Base-by-base conservation (phyloP, 2,113 vertebrate genomes). In the Pungitius pungitius region DNA sequence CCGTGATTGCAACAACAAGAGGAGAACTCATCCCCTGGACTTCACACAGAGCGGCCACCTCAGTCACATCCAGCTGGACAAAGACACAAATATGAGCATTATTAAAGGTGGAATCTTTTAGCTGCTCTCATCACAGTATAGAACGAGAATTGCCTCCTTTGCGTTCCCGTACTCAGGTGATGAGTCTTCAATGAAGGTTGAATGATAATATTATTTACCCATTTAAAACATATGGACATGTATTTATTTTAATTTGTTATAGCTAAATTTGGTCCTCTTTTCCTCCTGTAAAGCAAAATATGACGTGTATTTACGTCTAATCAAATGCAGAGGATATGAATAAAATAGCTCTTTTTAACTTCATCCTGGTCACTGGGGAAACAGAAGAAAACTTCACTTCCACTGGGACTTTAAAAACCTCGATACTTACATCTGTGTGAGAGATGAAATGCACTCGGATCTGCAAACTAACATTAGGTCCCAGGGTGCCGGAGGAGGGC, bases 21-120 rank as follows among this genome's bases (percentile, higher is more conserved):
- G 94, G 95, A 8, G 94, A 91, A 64, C 62, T 77, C 95, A 96
- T 96, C 59, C 93, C 95, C 74, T 95, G 91, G 77, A 99, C 88
- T 3, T 90, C 86, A 83, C 97, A 99, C 57, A 89, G 79, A 47
- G 97, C 93, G 33, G n/a, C 69, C 22, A 97, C 90, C 3, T 94
- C 86, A 0, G 84, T 92, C 82, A 96, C 81, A 61, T 95, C 92
- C 37, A 93, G 88, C 97, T 99, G 73, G 43, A 91, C 40, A 71
- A 65, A 78, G 55, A 75, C 8, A 52, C 40, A 72, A 15, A 57
- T 30, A 54, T 17, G 5, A 18, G 3, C 8, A 20, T 57, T 8
- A 43, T 15, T 8, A 65, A 20, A 47, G 5, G 35, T 37, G 30
- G 39, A 37, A 30, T 69, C 26, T 33, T 13, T 30, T 43, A 57